Conservation (phyloP, 2,888 invertebrate species). For the Dioctria linearis region DNA sequence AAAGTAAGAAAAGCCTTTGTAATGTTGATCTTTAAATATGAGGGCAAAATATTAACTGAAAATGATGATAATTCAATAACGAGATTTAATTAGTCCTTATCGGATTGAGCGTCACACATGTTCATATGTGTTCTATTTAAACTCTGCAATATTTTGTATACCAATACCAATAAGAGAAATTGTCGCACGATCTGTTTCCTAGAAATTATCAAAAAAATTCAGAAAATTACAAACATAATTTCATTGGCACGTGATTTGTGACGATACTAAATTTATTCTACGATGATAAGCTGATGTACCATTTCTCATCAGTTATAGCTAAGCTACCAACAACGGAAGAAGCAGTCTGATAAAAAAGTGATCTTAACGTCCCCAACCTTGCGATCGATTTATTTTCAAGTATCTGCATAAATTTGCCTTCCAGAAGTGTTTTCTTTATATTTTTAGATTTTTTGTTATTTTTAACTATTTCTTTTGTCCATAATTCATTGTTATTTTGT, state of each 20-base stretch:
- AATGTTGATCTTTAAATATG: neutral
- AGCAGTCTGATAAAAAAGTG: neutral
- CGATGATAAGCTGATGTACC: neutral
- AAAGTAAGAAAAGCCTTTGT: neutral
- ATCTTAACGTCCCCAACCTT: neutral
- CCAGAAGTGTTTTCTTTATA: neutral
- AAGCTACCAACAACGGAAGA: neutral
- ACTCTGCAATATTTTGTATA: neutral
- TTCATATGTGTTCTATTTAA: neutral
- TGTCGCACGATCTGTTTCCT: neutral
- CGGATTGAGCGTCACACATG: neutral
- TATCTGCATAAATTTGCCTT: neutral
- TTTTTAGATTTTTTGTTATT: neutral
- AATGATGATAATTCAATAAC: neutral
- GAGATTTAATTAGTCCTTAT: conserved; percentile 3
- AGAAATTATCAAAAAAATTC: neutral
- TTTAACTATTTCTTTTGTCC: neutral
- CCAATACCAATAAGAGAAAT: neutral
- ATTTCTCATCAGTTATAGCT: too few species aligned
- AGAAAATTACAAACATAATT: neutral
- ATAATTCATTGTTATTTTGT: neutral
- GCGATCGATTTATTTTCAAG: neutral
- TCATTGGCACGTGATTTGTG: conserved; percentile 1
- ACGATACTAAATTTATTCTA: neutral
- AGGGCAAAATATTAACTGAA: neutral